Conservation (phyloP, 2,113 vertebrate species). For the Corynorhinus townsendii region DNA sequence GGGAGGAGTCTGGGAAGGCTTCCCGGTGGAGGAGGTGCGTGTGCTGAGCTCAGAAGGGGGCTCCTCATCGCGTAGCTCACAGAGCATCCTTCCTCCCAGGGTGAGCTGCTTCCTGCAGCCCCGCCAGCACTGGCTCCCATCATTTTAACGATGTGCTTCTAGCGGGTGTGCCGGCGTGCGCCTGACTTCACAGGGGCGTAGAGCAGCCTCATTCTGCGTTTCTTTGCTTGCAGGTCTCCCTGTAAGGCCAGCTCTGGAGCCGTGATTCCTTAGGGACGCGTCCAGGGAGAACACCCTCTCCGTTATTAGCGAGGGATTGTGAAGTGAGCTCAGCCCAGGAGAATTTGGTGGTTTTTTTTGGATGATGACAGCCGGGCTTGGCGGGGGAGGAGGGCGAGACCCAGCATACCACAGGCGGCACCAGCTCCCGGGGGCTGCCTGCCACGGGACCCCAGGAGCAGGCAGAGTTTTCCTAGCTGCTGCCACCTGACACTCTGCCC, state of each 20-base stretch:
- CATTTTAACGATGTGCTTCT: neutral
- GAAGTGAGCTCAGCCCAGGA: neutral
- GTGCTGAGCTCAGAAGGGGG: neutral
- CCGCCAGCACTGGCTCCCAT: neutral
- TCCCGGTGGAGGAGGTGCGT: fast-evolving
- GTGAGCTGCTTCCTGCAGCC: neutral
- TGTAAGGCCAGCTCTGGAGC: neutral
- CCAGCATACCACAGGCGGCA: fast-evolving
- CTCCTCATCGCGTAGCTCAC: fast-evolving
- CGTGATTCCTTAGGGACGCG: neutral
- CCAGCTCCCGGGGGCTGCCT: neutral
- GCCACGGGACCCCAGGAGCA: neutral
- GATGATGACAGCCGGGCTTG: fast-evolving
- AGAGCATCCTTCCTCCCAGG: neutral
- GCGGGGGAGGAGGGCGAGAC: neutral
- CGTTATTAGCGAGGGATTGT: neutral
- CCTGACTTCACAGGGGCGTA: neutral
- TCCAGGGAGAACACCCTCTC: neutral
- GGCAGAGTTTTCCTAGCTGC: neutral
- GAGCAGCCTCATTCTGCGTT: neutral
- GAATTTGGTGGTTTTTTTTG: neutral
- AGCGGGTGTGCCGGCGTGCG: neutral
- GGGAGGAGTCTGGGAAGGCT: neutral
- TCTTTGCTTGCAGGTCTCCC: neutral
- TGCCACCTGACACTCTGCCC: fast-evolving